A percentile compares a stretch with the other conserved stretches of the same genome.
These are phyloP conservation scores for Auanema sp. DNA, from an alignment of 2,888 invertebrate species.

Conservation along the genomic window DNA sequence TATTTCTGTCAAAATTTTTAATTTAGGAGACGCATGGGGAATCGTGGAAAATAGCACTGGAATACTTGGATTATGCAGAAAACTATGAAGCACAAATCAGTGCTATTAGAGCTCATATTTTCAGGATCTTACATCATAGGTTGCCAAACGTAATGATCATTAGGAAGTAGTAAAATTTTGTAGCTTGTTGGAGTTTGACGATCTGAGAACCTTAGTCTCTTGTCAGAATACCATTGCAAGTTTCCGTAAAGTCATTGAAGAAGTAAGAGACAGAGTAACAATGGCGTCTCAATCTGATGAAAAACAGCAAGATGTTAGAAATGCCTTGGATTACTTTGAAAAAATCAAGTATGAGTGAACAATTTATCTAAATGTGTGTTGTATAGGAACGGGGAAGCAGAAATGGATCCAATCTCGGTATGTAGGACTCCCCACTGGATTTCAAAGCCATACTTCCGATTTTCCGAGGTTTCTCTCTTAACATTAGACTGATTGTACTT, in stretches of 20 bases:
- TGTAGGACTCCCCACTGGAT: slow-evolving; percentile 54
- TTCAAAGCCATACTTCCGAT: slow-evolving; percentile 59
- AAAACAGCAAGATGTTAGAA: slow-evolving; percentile 13
- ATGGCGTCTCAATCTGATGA: slow-evolving; percentile 26
- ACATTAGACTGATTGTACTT: slow-evolving; percentile 8
- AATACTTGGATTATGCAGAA: slow-evolving; percentile 82
- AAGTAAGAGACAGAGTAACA: slow-evolving; percentile 36
- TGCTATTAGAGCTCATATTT: slow-evolving; percentile 89
- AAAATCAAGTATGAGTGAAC: slow-evolving; percentile 26
- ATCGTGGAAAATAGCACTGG: slow-evolving; percentile 74
- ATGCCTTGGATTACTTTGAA: slow-evolving; percentile 29
- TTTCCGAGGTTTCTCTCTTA: slow-evolving; percentile 36
- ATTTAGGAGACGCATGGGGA: slow-evolving; percentile 27
- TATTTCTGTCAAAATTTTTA: neutral
- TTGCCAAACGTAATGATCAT: slow-evolving; percentile 43
- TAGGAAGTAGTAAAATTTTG: slow-evolving; percentile 13
- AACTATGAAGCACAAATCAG: slow-evolving; percentile 85
- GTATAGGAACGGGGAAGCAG: slow-evolving; percentile 6
- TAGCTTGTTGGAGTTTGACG: slow-evolving; percentile 53
- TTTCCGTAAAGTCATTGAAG: slow-evolving; percentile 48
- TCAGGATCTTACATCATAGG: slow-evolving; percentile 93
- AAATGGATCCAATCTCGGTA: slow-evolving; percentile 39
- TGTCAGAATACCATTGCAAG: slow-evolving; percentile 40
- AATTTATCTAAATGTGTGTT: neutral
- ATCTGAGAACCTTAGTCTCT: slow-evolving; percentile 52